phyloP scores from a whole-genome alignment of 2,797 vertebrate genomes.

The Sebastiscus tertius region DNA sequence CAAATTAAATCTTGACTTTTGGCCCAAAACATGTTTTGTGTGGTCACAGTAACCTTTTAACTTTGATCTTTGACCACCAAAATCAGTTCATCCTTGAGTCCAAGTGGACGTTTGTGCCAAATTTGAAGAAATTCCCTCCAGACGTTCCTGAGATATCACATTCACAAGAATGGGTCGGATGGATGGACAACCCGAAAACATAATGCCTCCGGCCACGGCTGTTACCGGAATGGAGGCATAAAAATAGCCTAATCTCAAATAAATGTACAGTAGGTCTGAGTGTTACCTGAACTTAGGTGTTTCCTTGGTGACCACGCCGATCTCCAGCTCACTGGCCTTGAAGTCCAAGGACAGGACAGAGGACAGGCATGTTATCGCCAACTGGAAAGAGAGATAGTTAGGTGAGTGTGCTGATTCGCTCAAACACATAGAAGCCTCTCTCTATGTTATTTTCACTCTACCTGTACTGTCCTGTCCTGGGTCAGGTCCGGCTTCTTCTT shows the following conservation, averaged over 20 bases:
- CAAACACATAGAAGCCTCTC: neutral
- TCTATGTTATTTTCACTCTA: constrained; percentile 25
- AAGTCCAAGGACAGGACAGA: constrained; percentile 82
- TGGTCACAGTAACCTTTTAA: too few species aligned
- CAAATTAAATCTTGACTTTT: too few species aligned
- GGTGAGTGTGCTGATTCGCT: neutral
- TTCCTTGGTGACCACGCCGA: constrained; percentile 82
- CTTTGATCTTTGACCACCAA: too few species aligned
- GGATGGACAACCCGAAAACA: too few species aligned
- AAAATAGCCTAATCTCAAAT: neutral
- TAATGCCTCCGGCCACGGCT: too few species aligned
- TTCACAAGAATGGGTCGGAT: too few species aligned
- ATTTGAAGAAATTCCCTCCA: too few species aligned
- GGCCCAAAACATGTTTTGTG: too few species aligned
- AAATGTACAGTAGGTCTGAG: neutral
- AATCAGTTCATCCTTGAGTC: too few species aligned
- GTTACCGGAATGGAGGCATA: too few species aligned
- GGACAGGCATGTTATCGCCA: constrained; percentile 83
- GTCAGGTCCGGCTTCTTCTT: constrained; percentile 81
- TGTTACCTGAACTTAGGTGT: constrained; percentile 83
- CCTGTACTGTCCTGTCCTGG: constrained; percentile 79
- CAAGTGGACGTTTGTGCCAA: too few species aligned
- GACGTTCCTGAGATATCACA: too few species aligned
- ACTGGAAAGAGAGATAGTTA: constrained; percentile 48
- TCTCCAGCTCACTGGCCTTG: constrained; percentile 81